Evolutionary conservation across 2,797 vertebrate genomes (phyloP), one percentile per base, ranked within the genome.

Genomic region (Echeneis naucrates): DNA sequence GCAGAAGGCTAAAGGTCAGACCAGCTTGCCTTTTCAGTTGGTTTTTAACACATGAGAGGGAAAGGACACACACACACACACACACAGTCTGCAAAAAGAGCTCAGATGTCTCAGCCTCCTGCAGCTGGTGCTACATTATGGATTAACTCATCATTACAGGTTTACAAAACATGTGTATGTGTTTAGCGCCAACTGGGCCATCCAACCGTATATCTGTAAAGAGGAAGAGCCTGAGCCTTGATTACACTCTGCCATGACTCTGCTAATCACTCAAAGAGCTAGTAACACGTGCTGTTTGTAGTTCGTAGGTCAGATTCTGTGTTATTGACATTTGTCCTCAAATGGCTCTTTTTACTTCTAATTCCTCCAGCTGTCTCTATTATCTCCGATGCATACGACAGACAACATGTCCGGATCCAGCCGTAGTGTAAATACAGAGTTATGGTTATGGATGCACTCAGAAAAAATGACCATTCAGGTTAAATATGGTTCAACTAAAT

Each of bases 151-250:
- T 76, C 76, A 57, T 84, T 77, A 32, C 85, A 86, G 81, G 74
- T 89, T 79, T 67, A 68, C 77, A 27, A 80, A 75, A 61, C 84
- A 75, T 78, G 85, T 85, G 71, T 70, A 75, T 56, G 68, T 69
- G 76, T 74, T 84, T 37, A n/a, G 24, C 40, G 85, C 85, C 85
- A 87, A 87, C 75, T 86, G 80, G 82, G 83, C 55, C 84, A 24
- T 68, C 77, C 60, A 80, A 72, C 75, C 60, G 78, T 73, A 72
- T 72, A 80, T 77, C 72, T 30, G 73, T 8, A 35, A 53, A 35
- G 33, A 51, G 66, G 51, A 23, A 21, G 60, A n/a, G n/a, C n/a
- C n/a, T n/a, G n/a, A 71, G 68, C 47, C 33, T 63, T 17, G 2
- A 45, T 30, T 19, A 16, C 30, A 27, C 70, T 69, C 67, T n/a